phyloP scores from a whole-genome alignment of 2,888 invertebrate species.

The Drosophila fungiperda region DNA sequence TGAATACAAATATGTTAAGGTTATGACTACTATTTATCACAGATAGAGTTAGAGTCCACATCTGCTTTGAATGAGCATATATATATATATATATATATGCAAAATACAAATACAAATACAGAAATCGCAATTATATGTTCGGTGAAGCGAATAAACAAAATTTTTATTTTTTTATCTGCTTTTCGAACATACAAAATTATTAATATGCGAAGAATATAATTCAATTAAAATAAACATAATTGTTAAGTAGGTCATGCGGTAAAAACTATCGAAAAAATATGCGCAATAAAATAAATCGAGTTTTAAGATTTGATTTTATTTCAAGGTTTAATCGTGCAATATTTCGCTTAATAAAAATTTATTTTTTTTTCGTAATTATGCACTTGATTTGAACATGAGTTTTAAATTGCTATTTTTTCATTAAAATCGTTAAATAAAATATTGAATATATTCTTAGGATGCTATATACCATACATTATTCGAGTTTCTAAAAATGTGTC shows the following conservation, averaged over 20 bases:
- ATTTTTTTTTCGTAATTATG: not conserved
- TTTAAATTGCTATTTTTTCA: not conserved
- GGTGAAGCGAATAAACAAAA: not conserved
- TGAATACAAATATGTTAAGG: conserved; percentile 38
- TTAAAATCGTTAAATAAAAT: not conserved
- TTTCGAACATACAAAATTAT: not conserved
- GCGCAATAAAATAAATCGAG: not conserved
- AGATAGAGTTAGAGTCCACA: not conserved
- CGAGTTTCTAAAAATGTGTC: not conserved
- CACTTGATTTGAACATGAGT: not conserved
- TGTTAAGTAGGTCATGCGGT: not conserved
- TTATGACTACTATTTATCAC: conserved; percentile 7
- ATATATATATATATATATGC: too few species aligned
- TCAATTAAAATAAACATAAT: not conserved
- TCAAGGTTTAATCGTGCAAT: not conserved
- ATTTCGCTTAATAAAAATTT: not conserved
- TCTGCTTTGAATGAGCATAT: not conserved
- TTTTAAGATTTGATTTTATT: not conserved
- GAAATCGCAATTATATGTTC: not conserved
- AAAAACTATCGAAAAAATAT: not conserved
- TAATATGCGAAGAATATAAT: not conserved
- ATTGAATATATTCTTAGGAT: not conserved
- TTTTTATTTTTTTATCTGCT: not conserved
- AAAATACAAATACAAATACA: not conserved
- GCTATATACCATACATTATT: not conserved